phyloP scores from a whole-genome alignment of 2,888 invertebrate species.

The Agonum fuliginosum region DNA sequence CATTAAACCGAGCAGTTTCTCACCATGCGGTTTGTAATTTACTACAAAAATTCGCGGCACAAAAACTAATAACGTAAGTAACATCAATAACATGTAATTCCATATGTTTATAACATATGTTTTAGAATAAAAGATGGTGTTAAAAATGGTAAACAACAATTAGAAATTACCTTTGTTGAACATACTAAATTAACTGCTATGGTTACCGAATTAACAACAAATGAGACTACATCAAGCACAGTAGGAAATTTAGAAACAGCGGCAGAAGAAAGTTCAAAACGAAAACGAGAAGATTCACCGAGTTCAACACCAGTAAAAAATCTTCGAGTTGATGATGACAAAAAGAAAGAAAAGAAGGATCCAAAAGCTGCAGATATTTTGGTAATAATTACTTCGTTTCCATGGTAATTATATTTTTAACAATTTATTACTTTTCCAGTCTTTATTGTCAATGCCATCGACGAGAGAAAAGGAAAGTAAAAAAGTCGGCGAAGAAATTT shows the following conservation, averaged over 20 bases:
- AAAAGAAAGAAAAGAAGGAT: constrained; percentile 76
- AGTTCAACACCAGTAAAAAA: constrained; percentile 73
- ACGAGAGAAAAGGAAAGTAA: constrained; percentile 97
- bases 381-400: constrained; percentile 72
- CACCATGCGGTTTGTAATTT: constrained; percentile 82
- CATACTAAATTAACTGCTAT: constrained; percentile 77
- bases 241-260: constrained; percentile 67
- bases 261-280: constrained; percentile 70
- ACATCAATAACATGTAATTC: background rate
- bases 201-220: constrained; percentile 70
- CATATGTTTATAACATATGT: constrained; percentile 26
- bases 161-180: constrained; percentile 76
- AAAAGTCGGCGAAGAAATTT: constrained; percentile 95
- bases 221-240: constrained; percentile 61
- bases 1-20: constrained; percentile 74
- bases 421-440: constrained; percentile 75
- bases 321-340: constrained; percentile 73
- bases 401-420: constrained; percentile 18
- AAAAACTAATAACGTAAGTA: constrained; percentile 79
- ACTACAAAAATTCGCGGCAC: constrained; percentile 86
- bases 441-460: constrained; percentile 91
- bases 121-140: constrained; percentile 71
- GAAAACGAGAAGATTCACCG: constrained; percentile 72
- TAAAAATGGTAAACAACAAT: constrained; percentile 72
- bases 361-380: constrained; percentile 80